phyloP scores from a whole-genome alignment of 2,113 vertebrate species.

The Thalassarche chlororhynchos region DNA sequence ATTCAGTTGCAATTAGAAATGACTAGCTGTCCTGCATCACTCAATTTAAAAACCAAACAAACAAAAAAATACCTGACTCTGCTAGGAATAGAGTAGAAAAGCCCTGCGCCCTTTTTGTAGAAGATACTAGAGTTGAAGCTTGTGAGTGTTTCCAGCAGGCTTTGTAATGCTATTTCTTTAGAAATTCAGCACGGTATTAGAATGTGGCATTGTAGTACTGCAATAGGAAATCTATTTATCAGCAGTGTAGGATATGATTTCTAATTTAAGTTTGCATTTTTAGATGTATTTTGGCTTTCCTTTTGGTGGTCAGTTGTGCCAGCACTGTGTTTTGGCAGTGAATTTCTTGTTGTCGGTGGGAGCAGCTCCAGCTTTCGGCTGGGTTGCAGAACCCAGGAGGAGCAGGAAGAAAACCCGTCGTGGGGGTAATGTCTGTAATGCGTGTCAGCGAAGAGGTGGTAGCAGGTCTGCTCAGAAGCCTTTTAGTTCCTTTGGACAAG shows the following conservation, averaged over 20 bases:
- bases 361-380: background rate
- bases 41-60: background rate
- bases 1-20: background rate
- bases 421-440: fast-evolving
- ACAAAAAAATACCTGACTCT: background rate
- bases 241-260: background rate
- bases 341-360: background rate
- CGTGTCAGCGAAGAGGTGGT: too few species aligned
- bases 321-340: background rate
- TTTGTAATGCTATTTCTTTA: background rate
- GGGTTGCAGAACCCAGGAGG: background rate
- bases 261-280: background rate
- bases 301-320: background rate
- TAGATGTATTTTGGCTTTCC: background rate
- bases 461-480: background rate
- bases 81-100: background rate
- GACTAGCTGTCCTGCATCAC: background rate
- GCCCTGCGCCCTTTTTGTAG: background rate
- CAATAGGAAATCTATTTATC: background rate
- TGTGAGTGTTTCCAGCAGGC: background rate
- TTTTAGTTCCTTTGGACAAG: background rate
- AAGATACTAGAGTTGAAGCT: background rate
- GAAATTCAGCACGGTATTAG: background rate
- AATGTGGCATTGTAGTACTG: background rate
- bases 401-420: fast-evolving